Base-by-base conservation (phyloP, 2,797 vertebrate species). In the Hydrolagus colliei region DNA sequence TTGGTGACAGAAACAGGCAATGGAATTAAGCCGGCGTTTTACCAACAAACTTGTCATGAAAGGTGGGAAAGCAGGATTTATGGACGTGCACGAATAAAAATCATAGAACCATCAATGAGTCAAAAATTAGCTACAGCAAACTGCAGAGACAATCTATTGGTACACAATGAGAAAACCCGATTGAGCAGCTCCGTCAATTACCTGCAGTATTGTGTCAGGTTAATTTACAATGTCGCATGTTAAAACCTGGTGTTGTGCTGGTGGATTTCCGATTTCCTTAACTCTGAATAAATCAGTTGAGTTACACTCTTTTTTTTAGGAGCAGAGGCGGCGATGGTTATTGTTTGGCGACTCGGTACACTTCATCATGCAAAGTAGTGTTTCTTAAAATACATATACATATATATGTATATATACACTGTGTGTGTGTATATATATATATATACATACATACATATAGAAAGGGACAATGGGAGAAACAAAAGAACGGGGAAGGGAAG, bases 221-320 rank as follows among this genome's bases (percentile, higher is more conserved):
- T 68, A 35, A 41, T 71, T 65, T 13, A 67, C 13, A 16, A 71
- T 20, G 32, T 4, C 65, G 16, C 67, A 14, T 65, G 20, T 84
- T 41, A 12, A 84, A 52, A 52, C 63, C 52, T 84, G 20, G 79
- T 32, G 12, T n/a, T 84, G 79, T 52, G 79, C 20, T 68, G 32
- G 65, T 52, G 14, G 27, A 52, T 11, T 84, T 16, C 4, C 65
- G 41, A 76, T 71, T 16, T 35, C 35, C 63, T 22, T 65, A 22
- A 84, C 79, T 82, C 35, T 82, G 27, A 84, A 67, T 67, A 32
- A 71, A 68, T 84, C 65, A 84, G 63, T 35, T 27, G 76, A 79
- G 76, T 79, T 79, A 63, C 61, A 80, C n/a, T 78, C 76, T 77
- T 65, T 65, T 52, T 52, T 52, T 52, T 41, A 32, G 22, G 62